These are phyloP conservation scores for Achlya flavicornis DNA, from an alignment of 2,888 invertebrate genomes.

Conservation along the genomic window DNA sequence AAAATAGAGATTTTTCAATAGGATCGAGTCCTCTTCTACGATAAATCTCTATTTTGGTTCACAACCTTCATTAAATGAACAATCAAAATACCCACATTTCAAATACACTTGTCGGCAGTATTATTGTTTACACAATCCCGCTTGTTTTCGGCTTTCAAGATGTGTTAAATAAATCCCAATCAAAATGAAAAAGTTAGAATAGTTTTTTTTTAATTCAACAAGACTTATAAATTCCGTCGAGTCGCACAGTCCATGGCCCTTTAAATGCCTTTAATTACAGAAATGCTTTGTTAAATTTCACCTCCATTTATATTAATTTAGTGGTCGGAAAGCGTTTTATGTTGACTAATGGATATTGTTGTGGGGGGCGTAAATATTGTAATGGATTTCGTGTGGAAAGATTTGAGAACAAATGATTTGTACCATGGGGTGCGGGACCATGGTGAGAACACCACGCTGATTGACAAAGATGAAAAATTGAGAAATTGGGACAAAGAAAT, in stretches of 20 bases:
- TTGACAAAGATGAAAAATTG: too few relatives aligned
- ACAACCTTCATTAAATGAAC: background rate
- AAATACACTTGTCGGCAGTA: background rate
- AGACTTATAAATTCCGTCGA: background rate
- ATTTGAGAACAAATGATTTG: background rate
- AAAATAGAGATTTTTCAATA: too few relatives aligned
- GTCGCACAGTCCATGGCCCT: constrained; percentile 23
- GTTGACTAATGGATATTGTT: constrained; percentile 32
- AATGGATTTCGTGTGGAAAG: constrained; percentile 16
- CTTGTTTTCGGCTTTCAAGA: background rate
- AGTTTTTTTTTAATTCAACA: background rate
- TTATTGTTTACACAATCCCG: background rate
- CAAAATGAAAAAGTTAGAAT: background rate
- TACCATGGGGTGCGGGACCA: too few relatives aligned
- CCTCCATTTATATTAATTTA: constrained; percentile 51
- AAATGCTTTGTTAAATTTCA: constrained; percentile 16
- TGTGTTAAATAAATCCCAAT: background rate
- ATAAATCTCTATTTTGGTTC: background rate
- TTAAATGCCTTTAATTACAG: constrained; percentile 40
- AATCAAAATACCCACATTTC: background rate
- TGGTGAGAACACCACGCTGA: too few relatives aligned
- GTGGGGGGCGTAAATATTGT: constrained; percentile 6
- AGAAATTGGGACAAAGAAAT: too few relatives aligned
- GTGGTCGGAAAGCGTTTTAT: constrained; percentile 31
- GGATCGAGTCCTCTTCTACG: too few relatives aligned